Conservation (phyloP, 64 coral and sea anemone genomes). For the Pachyseris speciosa region DNA sequence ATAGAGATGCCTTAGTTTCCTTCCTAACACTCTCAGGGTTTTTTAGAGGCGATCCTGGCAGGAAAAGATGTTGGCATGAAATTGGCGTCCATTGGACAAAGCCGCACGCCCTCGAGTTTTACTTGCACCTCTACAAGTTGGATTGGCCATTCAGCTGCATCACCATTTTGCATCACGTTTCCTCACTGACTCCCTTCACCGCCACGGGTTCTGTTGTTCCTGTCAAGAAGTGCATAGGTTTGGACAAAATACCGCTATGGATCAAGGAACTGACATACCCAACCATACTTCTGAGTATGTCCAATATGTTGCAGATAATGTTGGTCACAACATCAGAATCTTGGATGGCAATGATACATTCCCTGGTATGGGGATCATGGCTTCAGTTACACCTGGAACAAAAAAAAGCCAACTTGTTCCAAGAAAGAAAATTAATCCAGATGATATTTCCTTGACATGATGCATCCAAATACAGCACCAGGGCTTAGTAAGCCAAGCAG, state of each 20-base stretch:
- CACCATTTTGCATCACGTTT: slow-evolving; percentile 47
- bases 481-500: neutral
- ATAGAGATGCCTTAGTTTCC: slow-evolving; percentile 9
- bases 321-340: slow-evolving; percentile 43
- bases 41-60: slow-evolving; percentile 6
- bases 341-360: slow-evolving; percentile 60
- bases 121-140: slow-evolving; percentile 30
- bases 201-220: slow-evolving; percentile 36
- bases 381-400: slow-evolving; percentile 24
- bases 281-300: slow-evolving; percentile 22
- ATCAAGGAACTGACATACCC: slow-evolving; percentile 18
- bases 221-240: slow-evolving; percentile 44
- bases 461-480: slow-evolving; percentile 18
- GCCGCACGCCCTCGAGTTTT: slow-evolving; percentile 30
- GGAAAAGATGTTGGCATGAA: slow-evolving; percentile 25
- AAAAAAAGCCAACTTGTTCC: neutral
- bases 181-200: slow-evolving; percentile 44
- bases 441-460: slow-evolving; percentile 3
- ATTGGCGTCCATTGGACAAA: slow-evolving; percentile 56
- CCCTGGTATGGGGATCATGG: slow-evolving; percentile 64
- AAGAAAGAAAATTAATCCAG: neutral
- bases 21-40: neutral
- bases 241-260: slow-evolving; percentile 34
- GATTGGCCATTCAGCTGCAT: slow-evolving; percentile 38
- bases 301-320: slow-evolving; percentile 55